Base-by-base conservation (phyloP, 2,888 invertebrate species). In the Sinopyrophorus schimmeli region DNA sequence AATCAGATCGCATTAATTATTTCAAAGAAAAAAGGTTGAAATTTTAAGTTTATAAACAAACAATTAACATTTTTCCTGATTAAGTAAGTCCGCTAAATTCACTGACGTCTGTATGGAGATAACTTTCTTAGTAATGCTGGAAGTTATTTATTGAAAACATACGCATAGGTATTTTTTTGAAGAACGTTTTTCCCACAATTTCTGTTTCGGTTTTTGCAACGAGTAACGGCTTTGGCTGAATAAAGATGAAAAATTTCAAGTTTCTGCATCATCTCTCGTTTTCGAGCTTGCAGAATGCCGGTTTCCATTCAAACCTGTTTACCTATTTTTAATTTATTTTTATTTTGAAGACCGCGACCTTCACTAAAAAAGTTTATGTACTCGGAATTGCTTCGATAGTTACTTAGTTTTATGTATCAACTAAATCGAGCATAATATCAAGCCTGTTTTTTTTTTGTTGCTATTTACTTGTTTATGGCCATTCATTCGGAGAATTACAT, bases 321-420 rank as follows among this genome's bases (percentile, higher is more conserved):
- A 49, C 43, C 43, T 49, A 49, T 49, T 49, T 49, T 49, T 49
- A 42, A 49, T 37, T 49, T 49, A 42, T 49, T 49, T 49, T 49
- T 43, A 43, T 27, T 14, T 24, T 9, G 31, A 43, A 49, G 48
- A 42, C 42, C 48, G 37, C 48, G 48, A 49, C 48, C 48, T 49
- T 49, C 48, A 42, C 37, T 43, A 43, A 43, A 41, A 43, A 49
- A 49, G 42, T 24, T n/a, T n/a, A n/a, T n/a, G n/a, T n/a, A n/a
- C n/a, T n/a, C n/a, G n/a, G n/a, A n/a, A n/a, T n/a, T n/a, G n/a
- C n/a, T n/a, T n/a, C n/a, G n/a, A n/a, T n/a, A n/a, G n/a, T n/a
- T n/a, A n/a, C n/a, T n/a, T n/a, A n/a, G n/a, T n/a, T n/a, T n/a
- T n/a, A n/a, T n/a, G n/a, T n/a, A n/a, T n/a, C n/a, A n/a, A n/a